Conservation (phyloP, 2,797 vertebrate genomes). For the Leptoclinus maculatus region DNA sequence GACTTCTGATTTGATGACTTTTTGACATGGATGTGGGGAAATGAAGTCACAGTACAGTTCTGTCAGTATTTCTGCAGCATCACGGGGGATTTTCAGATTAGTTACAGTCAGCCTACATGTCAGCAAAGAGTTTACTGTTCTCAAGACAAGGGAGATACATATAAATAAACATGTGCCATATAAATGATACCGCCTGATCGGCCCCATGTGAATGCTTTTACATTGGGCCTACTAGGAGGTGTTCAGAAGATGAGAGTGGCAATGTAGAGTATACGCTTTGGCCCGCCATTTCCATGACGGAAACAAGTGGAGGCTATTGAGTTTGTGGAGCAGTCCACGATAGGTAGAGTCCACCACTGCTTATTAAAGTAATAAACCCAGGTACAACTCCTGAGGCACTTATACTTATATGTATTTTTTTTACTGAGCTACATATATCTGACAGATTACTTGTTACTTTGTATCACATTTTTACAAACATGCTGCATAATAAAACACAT, state of each 20-base stretch:
- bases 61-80: not conserved
- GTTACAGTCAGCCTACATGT: slow-evolving; percentile 5
- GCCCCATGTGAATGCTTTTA: not conserved
- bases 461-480: not conserved
- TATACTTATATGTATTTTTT: not conserved
- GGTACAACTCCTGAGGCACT: not conserved
- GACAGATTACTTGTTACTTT: not conserved
- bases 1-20: not conserved
- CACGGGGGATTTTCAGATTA: slow-evolving; percentile 19
- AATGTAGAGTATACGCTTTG: too few relatives aligned
- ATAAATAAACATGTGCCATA: not conserved
- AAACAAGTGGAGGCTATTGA: not conserved
- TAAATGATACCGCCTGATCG: not conserved
- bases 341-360: too few relatives aligned
- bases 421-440: too few relatives aligned
- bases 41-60: slow-evolving; percentile 7
- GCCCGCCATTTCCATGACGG: not conserved
- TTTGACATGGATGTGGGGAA: slow-evolving; percentile 27
- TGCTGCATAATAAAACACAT: not conserved
- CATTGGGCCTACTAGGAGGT: not conserved
- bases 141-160: not conserved
- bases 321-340: not conserved
- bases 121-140: not conserved
- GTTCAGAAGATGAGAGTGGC: not conserved
- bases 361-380: not conserved